Evolutionary conservation across 2,797 vertebrate genomes (phyloP).

Genomic region (Oophaga sylvatica): DNA sequence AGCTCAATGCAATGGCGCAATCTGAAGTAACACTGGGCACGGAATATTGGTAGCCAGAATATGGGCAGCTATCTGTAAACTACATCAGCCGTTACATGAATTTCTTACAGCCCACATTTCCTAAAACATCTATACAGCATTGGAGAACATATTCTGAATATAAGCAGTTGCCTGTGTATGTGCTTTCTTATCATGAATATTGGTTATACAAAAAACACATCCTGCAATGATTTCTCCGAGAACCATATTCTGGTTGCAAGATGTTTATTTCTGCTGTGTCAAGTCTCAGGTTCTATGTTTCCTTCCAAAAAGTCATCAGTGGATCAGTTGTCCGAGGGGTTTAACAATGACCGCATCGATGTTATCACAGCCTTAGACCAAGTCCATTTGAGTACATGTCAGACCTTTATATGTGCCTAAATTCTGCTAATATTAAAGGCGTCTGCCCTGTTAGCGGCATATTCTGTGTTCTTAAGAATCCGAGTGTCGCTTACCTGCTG

Average conservation of each 20-base stretch:
- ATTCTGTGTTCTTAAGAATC: background rate
- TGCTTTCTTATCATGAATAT: background rate
- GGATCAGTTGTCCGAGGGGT: background rate
- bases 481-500: background rate
- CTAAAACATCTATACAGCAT: background rate
- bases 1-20: background rate
- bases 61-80: background rate
- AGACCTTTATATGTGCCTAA: too few species aligned
- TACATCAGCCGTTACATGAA: background rate
- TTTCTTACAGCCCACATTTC: background rate
- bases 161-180: background rate
- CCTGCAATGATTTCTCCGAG: background rate
- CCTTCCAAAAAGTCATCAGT: background rate
- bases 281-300: background rate
- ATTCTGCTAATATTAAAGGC: background rate
- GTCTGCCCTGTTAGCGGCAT: background rate
- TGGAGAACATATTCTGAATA: background rate
- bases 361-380: background rate
- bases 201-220: slow-evolving; percentile 2
- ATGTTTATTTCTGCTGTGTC: background rate
- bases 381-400: background rate
- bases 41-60: background rate
- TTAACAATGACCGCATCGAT: background rate
- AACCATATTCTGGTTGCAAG: background rate
- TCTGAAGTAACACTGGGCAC: background rate